phyloP scores from a whole-genome alignment of 2,113 vertebrate genomes.

The Zosterops borbonicus region DNA sequence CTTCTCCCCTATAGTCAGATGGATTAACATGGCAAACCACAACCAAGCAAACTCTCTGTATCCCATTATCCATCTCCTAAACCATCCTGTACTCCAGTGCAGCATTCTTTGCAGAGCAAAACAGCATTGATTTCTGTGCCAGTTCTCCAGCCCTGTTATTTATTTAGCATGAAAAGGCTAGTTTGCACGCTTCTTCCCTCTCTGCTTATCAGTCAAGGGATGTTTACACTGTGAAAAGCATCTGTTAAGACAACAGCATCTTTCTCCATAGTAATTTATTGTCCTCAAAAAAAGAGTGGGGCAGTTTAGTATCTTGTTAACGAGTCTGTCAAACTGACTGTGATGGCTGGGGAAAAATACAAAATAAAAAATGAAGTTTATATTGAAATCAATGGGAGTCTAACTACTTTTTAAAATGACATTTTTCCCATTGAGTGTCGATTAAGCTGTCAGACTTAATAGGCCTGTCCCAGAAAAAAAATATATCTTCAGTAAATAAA shows the following conservation, averaged over 20 bases:
- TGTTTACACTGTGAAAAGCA: conserved; percentile 41
- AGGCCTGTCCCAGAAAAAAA: conserved; percentile 48
- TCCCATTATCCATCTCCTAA: neutral
- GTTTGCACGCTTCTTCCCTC: conserved; percentile 4
- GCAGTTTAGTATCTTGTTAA: conserved; percentile 57
- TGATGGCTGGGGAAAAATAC: neutral
- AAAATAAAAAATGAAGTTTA: conserved; percentile 55
- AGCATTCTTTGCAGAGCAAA: neutral
- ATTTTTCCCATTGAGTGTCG: conserved; percentile 54
- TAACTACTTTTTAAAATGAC: conserved; percentile 29
- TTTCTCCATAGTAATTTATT: conserved; percentile 45
- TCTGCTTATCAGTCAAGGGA: conserved; percentile 58
- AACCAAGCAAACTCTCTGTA: neutral
- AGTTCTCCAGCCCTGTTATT: conserved; percentile 11
- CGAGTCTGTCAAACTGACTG: conserved; percentile 53
- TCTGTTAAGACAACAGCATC: conserved; percentile 47
- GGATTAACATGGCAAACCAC: neutral
- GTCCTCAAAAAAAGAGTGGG: conserved; percentile 32
- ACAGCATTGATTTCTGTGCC: conserved; percentile 10
- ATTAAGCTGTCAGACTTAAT: conserved; percentile 68
- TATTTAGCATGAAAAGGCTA: conserved; percentile 11
- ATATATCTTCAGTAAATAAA: conserved; percentile 48
- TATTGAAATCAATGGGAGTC: conserved; percentile 61
- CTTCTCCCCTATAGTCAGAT: neutral
- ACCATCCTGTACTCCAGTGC: neutral